A percentile compares a stretch with the other conserved stretches of the same genome.
Conservation (phyloP, 2,888 invertebrate genomes). For the Spisula subtruncata region DNA sequence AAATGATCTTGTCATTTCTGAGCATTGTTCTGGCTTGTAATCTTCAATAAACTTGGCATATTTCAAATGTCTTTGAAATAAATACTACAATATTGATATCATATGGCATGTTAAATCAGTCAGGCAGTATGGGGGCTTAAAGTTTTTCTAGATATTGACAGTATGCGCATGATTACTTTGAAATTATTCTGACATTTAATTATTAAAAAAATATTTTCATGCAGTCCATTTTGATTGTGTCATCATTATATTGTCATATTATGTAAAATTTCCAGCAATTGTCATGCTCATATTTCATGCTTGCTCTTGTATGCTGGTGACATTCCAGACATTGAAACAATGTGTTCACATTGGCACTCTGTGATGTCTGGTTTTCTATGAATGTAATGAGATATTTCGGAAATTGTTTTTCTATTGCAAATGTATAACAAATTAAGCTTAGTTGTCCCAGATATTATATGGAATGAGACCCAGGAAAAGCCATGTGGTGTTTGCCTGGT, state of each 20-base stretch:
- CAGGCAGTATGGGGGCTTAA: too few relatives aligned
- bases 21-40: not conserved
- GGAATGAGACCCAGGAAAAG: not conserved
- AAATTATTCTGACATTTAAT: too few relatives aligned
- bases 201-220: too few relatives aligned
- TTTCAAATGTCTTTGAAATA: not conserved
- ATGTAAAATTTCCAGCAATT: too few relatives aligned
- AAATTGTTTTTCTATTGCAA: slow-evolving; percentile 16
- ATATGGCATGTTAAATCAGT: too few relatives aligned
- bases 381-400: slow-evolving; percentile 14
- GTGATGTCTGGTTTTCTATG: slow-evolving; percentile 17
- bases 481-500: slow-evolving; percentile 5
- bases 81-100: too few relatives aligned
- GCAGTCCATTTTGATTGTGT: too few relatives aligned
- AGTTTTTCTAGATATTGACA: too few relatives aligned
- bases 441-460: not conserved
- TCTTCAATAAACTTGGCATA: not conserved
- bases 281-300: not conserved
- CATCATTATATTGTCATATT: too few relatives aligned
- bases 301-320: not conserved
- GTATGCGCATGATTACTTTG: too few relatives aligned
- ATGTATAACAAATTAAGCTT: slow-evolving; percentile 14
- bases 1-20: not conserved
- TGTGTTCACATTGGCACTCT: not conserved
- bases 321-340: not conserved